Evolutionary conservation across 2,888 invertebrate species (phyloP), one percentile per base, ranked within the genome.

Genomic region (Seira sanloemensis): DNA sequence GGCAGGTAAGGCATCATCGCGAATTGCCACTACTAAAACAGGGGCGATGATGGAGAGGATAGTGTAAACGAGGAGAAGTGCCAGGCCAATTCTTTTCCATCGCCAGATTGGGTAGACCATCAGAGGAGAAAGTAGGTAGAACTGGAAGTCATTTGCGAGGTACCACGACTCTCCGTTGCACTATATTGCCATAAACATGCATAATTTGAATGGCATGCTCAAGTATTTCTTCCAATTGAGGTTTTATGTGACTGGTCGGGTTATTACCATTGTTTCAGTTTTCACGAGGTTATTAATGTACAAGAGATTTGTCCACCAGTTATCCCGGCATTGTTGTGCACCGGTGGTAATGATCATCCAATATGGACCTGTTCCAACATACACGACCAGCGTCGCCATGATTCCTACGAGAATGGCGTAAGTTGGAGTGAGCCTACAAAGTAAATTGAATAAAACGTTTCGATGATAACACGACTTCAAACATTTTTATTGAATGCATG

Each of bases 1-100:
- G n/a, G n/a, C n/a, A 18, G 19, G 18, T 27, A 71, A 46, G n/a
- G n/a, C n/a, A n/a, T n/a, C n/a, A n/a, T n/a, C n/a, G n/a, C n/a
- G 18, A 62, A n/a, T 65, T 21, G 24, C 62, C 84, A 84, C 82
- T 1, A 88, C n/a, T 2, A 85, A 50, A 4, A 54, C 73, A 7
- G 85, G 87, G 2, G 58, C 27, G 0, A 67, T 9, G 62, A 69
- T 26, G 0, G 88, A 86, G 0, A 76, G 85, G n/a, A 88, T 25
- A 1, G 78, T 77, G 9, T 73, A 67, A 4, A 86, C 92, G 5
- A 93, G 93, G 83, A 94, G 92, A 1, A 93, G 88, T 7, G 93
- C 91, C 81, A 93, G 92, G 2, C 94, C 93, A 18, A 93, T 90
- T 26, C 93, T 91, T 0, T 93, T 92, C 84, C 84, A 82, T 62